Evolutionary conservation across 2,113 vertebrate species (phyloP), one percentile per base, ranked within the genome.

Genomic region (Tor tambroides): DNA sequence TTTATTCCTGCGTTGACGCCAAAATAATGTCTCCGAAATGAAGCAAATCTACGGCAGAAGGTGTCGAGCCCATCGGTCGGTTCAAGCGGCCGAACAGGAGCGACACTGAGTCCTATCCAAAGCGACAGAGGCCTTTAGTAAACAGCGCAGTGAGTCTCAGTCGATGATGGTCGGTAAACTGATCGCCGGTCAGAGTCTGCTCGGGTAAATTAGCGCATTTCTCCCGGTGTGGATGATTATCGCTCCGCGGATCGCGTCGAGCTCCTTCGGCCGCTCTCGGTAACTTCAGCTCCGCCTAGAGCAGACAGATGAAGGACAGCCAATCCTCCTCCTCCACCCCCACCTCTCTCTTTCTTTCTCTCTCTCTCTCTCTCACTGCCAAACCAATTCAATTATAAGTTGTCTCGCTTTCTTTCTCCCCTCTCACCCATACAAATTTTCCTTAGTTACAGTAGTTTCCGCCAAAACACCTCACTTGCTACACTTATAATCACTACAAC

Each of bases 271-370:
- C 67, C 69, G 80, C 69, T 28, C 69, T 63, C 86, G 19, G 74
- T 85, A 88, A 88, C 83, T 85, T 85, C 87, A 72, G 83, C 77
- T 84, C 51, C 67, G 71, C 78, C 43, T 80, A 10, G 23, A 59
- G 69, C 79, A 86, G 85, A 84, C 85, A 81, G 79, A 83, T 87
- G 86, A 81, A 87, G 86, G 80, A 54, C 83, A 78, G 83, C 8
- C 83, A 30, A 26, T 23, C 43, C 38, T 38, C 63, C 80, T 23
- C 61, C 71, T 19, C 79, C 35, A 11, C 41, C 59, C 8, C 79
- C 83, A 4, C 77, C 35, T 23, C 80, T 67, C 23, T 46, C 61
- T 82, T n/a, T 19, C 35, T 67, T 54, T 63, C 56, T 41, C 56
- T 38, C 79, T 2, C 28, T 14, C 17, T 28, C 7, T 23, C 49